Evolutionary conservation across 2,113 vertebrate genomes (phyloP), one percentile per base, ranked within the genome.

Genomic region (Sylvia atricapilla): DNA sequence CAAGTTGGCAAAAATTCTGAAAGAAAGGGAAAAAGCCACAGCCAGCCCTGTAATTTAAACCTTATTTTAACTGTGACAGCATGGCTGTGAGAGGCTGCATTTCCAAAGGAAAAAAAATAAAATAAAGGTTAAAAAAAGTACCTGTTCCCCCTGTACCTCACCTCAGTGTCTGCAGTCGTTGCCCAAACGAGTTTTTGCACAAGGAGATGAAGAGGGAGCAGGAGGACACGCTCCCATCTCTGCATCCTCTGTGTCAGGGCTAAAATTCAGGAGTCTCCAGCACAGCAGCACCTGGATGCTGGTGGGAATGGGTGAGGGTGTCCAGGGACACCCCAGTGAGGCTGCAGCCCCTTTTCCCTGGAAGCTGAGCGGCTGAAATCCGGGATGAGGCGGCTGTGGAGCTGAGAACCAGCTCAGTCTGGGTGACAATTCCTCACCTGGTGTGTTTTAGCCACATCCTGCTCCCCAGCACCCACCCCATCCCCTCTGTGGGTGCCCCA

Each of bases 31-130:
- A 98, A 98, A 98, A 99, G 98, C 98, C 99, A 98, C 98, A 99
- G 98, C 98, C 98, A 98, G 98, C 97, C 98, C 98, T 99, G 98
- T 99, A 99, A 99, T 99, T 99, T 99, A 99, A 99, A 99, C 98
- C 99, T 98, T 98, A 98, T 99, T 99, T 99, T 99, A 98, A 98
- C 98, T 95, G 98, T 97, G 98, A 98, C 98, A 98, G 98, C 93
- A 97, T 81, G 98, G 96, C 98, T 98, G 98, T 59, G 97, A 98
- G 43, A 98, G 97, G 98, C 95, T 97, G 95, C 93, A 33, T 96
- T 98, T 97, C 97, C 96, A 97, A 97, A 96, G 15, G 89, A 93
- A 95, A 98, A 97, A 97, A 97, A 97, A 93, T 75, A 95, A 96
- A 97, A 91, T 68, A 43, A 97, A 86, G 93, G 52, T 94, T 83